A percentile compares a stretch with the other conserved stretches of the same genome.
phyloP scores from a whole-genome alignment of 2,888 invertebrate species.

The Nemotelus nigrinus region DNA sequence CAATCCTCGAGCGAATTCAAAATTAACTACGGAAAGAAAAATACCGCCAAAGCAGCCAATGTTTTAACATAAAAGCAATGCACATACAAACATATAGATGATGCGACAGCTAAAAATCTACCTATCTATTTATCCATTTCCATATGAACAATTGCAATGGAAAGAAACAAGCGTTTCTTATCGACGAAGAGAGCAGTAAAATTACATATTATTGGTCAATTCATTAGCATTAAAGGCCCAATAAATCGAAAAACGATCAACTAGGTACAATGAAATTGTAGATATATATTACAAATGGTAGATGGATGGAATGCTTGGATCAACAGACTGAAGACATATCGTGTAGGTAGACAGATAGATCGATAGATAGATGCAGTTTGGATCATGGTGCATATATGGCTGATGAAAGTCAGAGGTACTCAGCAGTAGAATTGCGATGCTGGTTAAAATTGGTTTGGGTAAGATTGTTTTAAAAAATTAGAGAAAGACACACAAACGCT shows the following conservation, averaged over 20 bases:
- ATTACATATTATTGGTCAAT: conserved; percentile 45
- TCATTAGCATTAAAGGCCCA: conserved; percentile 42
- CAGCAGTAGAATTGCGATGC: too few relatives aligned
- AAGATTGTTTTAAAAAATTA: too few relatives aligned
- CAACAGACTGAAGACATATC: background rate
- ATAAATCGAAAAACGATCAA: conserved; percentile 37
- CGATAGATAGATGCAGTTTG: conserved; percentile 8
- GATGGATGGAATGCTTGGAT: background rate
- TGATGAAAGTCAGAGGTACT: background rate
- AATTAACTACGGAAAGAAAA: too few relatives aligned
- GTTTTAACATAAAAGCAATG: too few relatives aligned
- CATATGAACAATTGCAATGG: too few relatives aligned
- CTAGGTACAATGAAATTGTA: conserved; percentile 3
- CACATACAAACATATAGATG: too few relatives aligned
- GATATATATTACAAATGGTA: conserved; percentile 1
- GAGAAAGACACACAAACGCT: too few relatives aligned
- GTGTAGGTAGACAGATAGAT: background rate
- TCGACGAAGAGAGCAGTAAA: conserved; percentile 30
- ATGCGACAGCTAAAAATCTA: too few relatives aligned
- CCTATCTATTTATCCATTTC: too few relatives aligned
- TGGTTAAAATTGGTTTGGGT: too few relatives aligned
- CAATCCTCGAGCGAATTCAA: too few relatives aligned
- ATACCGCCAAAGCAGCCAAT: too few relatives aligned
- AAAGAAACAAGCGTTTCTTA: background rate
- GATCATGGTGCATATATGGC: background rate